A percentile compares a stretch with the other conserved stretches of the same genome.
These are phyloP conservation scores for Azemiops feae DNA, from an alignment of 2,113 vertebrate genomes.

Conservation along the genomic window DNA sequence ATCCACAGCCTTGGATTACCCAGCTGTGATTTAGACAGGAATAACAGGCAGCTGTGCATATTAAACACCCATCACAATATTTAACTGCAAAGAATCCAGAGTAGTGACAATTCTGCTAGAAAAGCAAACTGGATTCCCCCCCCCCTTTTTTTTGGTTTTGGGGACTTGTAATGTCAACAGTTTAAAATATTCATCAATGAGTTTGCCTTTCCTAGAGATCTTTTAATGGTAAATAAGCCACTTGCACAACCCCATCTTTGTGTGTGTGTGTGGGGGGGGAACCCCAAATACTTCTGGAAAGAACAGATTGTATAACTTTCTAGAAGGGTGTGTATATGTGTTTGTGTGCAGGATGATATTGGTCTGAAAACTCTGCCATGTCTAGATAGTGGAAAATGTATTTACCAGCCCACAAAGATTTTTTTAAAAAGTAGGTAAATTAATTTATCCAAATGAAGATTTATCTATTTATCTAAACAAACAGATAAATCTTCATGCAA, in stretches of 20 bases:
- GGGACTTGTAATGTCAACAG: conserved; percentile 19
- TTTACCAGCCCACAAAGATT: background rate
- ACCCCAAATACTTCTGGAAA: background rate
- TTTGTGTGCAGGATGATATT: background rate
- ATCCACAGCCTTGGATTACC: background rate
- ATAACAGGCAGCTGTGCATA: conserved; percentile 47
- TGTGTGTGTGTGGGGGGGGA: rapidly evolving
- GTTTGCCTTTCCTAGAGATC: conserved; percentile 27
- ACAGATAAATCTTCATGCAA: background rate
- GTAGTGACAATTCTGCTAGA: conserved; percentile 29
- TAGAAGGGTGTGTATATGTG: background rate
- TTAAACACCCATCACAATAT: conserved; percentile 59
- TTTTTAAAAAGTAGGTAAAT: background rate
- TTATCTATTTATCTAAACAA: background rate
- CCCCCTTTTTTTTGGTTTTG: background rate
- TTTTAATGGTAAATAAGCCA: conserved; percentile 12
- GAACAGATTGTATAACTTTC: background rate
- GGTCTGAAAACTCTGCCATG: background rate
- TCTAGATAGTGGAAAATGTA: background rate
- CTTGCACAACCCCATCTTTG: background rate
- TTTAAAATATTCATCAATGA: conserved; percentile 1
- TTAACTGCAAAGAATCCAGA: conserved; percentile 46
- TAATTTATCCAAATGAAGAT: background rate
- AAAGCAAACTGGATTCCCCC: conserved; percentile 20
- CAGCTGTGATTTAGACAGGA: conserved; percentile 45